Base-by-base conservation (phyloP, 2,888 invertebrate species). In the Carabus problematicus region DNA sequence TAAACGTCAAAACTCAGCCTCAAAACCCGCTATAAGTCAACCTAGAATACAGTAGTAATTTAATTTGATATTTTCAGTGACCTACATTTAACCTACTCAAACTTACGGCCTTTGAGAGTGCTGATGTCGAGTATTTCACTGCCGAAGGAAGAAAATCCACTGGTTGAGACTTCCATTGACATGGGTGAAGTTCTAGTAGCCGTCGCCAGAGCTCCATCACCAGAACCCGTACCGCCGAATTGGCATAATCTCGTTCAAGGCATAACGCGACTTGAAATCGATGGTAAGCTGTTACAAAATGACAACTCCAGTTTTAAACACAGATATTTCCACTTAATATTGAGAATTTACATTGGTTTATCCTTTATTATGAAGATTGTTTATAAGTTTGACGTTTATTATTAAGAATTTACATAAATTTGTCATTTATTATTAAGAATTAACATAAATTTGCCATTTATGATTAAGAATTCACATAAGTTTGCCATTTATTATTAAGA, bases 51-150 rank as follows among this genome's bases (percentile, higher is more conserved):
- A 39, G 59, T 19, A 12, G 63, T 49, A 54, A 67, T 41, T 49
- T 49, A 29, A 49, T 12, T 61, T 67, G 47, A 58, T 70, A 70
- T 73, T 78, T 78, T 64, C 72, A 85, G 85, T 73, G 86, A 87
- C 74, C 79, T 89, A 59, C 87, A 88, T 72, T 79, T 81, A 18
- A 84, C 84, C 71, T 89, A 89, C 78, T 84, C 85, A 4, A 85
- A 85, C 41, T 81, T 88, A 41, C 78, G 83, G 0, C 85, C 85
- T 39, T 76, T 88, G 1, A 83, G 86, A 71, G 78, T 83, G 49
- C 81, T 90, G 4, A 85, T 89, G 4, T 85, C 88, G n/a, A 87
- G 87, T 8, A 85, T 89, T 16, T 86, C 88, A 0, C 76, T 88
- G 18, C 84, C 88, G 7, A 83, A 85, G 68, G 86, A 87, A 72